Conservation (phyloP, 92 coral and sea anemone genomes). For the Parazoanthus atlanticus region DNA sequence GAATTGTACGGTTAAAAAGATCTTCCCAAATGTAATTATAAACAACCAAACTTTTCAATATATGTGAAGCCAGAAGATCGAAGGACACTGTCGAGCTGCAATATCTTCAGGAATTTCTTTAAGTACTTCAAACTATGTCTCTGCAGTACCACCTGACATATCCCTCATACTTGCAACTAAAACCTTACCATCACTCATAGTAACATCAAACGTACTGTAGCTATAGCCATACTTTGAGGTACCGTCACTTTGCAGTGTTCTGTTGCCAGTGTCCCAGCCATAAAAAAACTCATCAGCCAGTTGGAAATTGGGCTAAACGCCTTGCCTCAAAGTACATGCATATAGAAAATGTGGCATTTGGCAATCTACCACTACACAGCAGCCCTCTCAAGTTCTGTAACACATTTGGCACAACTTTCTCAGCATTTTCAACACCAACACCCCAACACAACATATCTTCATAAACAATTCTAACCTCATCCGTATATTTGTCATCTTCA, state of each 20-base stretch:
- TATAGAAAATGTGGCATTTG: constrained; percentile 46
- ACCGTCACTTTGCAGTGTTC: constrained; percentile 46
- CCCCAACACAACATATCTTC: constrained; percentile 52
- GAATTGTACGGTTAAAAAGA: not conserved
- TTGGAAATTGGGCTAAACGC: constrained; percentile 44
- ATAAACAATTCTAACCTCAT: constrained; percentile 47
- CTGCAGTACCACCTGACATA: constrained; percentile 36
- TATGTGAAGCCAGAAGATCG: too few species aligned
- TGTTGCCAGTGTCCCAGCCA: constrained; percentile 8
- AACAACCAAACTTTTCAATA: too few species aligned
- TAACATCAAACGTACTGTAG: constrained; percentile 39
- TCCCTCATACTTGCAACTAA: constrained; percentile 29
- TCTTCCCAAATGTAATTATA: not conserved
- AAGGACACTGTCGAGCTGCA: too few species aligned
- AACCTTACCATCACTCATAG: constrained; percentile 16
- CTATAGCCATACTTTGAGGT: constrained; percentile 34
- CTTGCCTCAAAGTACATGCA: constrained; percentile 55
- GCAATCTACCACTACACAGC: constrained; percentile 41
- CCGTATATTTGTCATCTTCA: constrained; percentile 39
- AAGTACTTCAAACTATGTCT: constrained; percentile 29
- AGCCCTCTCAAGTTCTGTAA: constrained; percentile 31
- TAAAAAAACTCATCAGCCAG: constrained; percentile 37
- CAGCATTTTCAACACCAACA: constrained; percentile 49
- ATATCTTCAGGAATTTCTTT: too few species aligned
- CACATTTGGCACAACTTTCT: constrained; percentile 35